Percentiles rank a stretch among this genome's conserved stretches.
Conservation (phyloP, 2,888 invertebrate species). For the Lutraria lutraria region DNA sequence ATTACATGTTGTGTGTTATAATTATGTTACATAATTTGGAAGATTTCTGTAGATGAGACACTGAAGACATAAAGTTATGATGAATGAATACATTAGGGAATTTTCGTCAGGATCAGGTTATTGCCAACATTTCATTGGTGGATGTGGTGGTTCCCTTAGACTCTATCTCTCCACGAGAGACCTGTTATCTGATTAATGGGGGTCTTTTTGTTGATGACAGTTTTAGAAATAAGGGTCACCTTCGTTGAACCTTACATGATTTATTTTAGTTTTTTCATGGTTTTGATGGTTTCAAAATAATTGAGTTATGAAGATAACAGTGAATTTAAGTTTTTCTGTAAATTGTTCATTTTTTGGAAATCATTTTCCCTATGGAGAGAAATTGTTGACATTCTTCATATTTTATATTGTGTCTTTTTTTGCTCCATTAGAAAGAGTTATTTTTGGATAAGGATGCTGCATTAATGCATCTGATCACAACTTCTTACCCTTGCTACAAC, state of each 20-base stretch:
- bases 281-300: not conserved
- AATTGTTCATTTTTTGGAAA: not conserved
- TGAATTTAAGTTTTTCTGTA: not conserved
- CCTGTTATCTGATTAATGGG: constrained; percentile 21
- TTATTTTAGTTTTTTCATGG: not conserved
- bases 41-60: not conserved
- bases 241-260: constrained; percentile 10
- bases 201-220: constrained; percentile 20
- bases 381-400: no score
- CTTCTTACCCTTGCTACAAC: no score
- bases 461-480: no score
- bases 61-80: not conserved
- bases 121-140: not conserved
- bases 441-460: no score
- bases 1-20: not conserved
- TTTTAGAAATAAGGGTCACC: constrained; percentile 7
- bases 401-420: no score
- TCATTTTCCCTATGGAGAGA: not conserved
- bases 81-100: not conserved
- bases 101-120: not conserved
- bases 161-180: not conserved
- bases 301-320: not conserved
- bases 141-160: not conserved
- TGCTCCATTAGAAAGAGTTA: no score
- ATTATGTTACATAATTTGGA: not conserved